Base-by-base conservation (phyloP, 2,797 vertebrate species). In the Darevskia nairensis region DNA sequence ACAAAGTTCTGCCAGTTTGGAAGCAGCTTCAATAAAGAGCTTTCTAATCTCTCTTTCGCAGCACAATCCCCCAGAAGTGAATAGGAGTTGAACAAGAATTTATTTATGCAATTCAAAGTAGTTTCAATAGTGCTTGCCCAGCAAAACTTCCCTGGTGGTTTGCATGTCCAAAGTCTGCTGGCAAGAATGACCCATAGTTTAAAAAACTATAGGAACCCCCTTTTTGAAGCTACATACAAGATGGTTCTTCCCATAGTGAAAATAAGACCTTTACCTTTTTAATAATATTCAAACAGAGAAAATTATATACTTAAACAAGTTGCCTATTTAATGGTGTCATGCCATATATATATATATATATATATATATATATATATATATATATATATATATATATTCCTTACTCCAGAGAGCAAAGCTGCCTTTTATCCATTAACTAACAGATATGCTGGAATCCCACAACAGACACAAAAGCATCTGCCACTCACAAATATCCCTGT, bases 361-460 rank as follows among this genome's bases (percentile, higher is more conserved):
- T 39, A 59, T 50, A 72, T 17, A n/a, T n/a, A n/a, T n/a, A n/a
- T n/a, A n/a, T n/a, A n/a, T n/a, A n/a, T n/a, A n/a, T n/a, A n/a
- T n/a, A n/a, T n/a, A n/a, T n/a, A n/a, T 10, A 6, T 50, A 71
- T 46, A 27, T 39, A 59, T 50, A 72, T 17, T 13, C 66, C 29
- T 76, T 69, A 39, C 59, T n/a, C 23, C 25, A 39, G 23, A 80
- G 55, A 11, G 50, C 44, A 85, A 76, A 5, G 6, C 41, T 75
- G 59, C n/a, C 59, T 85, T 85, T 81, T 81, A 89, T 85, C 78
- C 46, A 68, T 89, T 81, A 86, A 81, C 71, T 29, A 85, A 76
- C 25, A 81, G 69, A 75, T 85, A 75, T 69, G 85, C 32, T 74
- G 19, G 29, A 55, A 68, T 78, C 59, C 8, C 23, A 74, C 32